A percentile compares a stretch with the other conserved stretches of the same genome.
These are phyloP conservation scores for Simalia tracyae DNA, from an alignment of 2,797 vertebrate genomes.

Conservation along the genomic window DNA sequence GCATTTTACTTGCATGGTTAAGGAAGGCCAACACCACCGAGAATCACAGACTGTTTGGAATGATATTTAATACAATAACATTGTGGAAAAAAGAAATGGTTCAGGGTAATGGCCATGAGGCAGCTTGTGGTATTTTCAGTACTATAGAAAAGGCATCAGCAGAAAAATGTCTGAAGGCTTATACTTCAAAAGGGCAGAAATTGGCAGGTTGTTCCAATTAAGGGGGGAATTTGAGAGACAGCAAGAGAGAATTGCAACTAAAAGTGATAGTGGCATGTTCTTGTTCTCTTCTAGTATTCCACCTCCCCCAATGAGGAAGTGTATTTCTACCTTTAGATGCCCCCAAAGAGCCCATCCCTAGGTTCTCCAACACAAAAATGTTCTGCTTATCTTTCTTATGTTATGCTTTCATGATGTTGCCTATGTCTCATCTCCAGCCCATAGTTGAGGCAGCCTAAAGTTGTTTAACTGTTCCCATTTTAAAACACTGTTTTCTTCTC, in stretches of 20 bases:
- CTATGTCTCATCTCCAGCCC: neutral
- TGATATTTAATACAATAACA: slow-evolving; percentile 38
- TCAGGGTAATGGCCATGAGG: slow-evolving; percentile 35
- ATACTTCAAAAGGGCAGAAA: neutral
- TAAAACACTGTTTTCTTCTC: neutral
- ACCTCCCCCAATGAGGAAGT: neutral
- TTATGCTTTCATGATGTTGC: neutral
- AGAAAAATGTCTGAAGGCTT: slow-evolving; percentile 11
- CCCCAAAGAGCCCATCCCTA: neutral
- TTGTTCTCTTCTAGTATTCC: neutral
- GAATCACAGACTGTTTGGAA: neutral
- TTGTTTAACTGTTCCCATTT: neutral
- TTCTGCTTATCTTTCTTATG: neutral
- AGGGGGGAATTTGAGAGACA: neutral
- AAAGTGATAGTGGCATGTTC: neutral
- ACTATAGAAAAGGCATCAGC: neutral
- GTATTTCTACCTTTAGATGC: neutral
- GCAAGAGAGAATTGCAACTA: neutral
- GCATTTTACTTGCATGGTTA: slow-evolving; percentile 1
- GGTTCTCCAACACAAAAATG: neutral
- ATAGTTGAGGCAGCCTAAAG: neutral
- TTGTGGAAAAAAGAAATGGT: slow-evolving; percentile 52
- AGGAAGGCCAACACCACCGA: neutral
- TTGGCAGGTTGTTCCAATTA: neutral
- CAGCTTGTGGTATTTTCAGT: slow-evolving; percentile 17